Evolutionary conservation across 2,888 invertebrate species (phyloP).

Genomic region (Ichneumoninae sp.): DNA sequence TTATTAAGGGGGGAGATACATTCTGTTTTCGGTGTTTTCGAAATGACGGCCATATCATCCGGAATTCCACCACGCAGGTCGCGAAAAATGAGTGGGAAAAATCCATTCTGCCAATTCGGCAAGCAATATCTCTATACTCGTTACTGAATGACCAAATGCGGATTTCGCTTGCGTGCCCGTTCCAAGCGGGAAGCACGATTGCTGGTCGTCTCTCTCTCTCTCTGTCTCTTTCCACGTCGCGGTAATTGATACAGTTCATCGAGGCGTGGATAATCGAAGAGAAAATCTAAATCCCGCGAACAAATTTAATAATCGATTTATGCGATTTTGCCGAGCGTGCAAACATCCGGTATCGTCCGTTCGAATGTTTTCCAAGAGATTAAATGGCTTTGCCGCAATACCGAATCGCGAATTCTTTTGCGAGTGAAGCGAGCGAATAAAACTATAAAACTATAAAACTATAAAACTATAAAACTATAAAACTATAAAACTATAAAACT

Average conservation of each 20-base stretch:
- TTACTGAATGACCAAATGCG: not conserved
- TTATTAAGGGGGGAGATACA: not conserved
- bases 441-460: not conserved
- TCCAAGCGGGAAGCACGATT: not conserved
- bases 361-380: conserved; percentile 14
- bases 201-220: no score
- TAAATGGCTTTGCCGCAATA: conserved; percentile 10
- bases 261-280: conserved; percentile 14
- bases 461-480: no score
- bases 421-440: not conserved
- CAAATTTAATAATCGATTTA: conserved; percentile 27
- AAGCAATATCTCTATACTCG: not conserved
- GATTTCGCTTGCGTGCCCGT: not conserved
- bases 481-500: not conserved
- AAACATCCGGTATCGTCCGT: not conserved
- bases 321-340: conserved; percentile 19
- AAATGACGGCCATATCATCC: not conserved
- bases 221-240: not conserved
- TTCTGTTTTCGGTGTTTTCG: not conserved
- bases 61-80: not conserved
- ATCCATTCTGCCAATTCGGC: not conserved
- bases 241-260: not conserved
- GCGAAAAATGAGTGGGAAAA: not conserved
- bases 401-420: not conserved
- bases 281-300: conserved; percentile 2